phyloP scores from a whole-genome alignment of 2,888 invertebrate species.

The Octodonta nipae region DNA sequence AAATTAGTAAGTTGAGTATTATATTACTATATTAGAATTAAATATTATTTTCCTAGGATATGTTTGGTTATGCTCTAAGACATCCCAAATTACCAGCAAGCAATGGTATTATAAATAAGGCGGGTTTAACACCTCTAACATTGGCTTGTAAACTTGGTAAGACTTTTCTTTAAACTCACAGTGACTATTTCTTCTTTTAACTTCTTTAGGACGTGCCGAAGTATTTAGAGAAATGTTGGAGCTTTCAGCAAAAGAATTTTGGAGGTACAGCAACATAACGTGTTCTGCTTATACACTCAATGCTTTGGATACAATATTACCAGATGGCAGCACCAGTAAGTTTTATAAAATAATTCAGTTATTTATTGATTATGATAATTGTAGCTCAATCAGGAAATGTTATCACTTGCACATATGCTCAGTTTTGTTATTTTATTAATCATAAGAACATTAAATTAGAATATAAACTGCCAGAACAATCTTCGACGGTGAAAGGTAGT shows the following conservation, averaged over 20 bases:
- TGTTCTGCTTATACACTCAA: slow-evolving; percentile 96
- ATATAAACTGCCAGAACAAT: too few species aligned
- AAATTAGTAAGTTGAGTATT: slow-evolving; percentile 56
- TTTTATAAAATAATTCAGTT: too few species aligned
- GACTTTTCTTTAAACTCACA: slow-evolving; percentile 1
- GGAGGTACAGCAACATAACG: slow-evolving; percentile 97
- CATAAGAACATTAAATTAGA: background rate
- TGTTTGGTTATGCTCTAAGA: slow-evolving; percentile 94
- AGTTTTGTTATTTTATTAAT: too few species aligned
- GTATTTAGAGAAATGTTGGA: slow-evolving; percentile 98
- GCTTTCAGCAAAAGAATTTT: slow-evolving; percentile 85
- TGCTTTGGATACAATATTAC: slow-evolving; percentile 86
- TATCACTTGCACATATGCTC: too few species aligned
- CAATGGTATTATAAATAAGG: slow-evolving; percentile 76
- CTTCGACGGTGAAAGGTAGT: too few species aligned
- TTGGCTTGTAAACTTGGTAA: slow-evolving; percentile 81
- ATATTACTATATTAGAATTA: background rate
- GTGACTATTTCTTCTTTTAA: background rate
- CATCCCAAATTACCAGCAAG: slow-evolving; percentile 89
- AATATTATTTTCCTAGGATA: slow-evolving; percentile 52
- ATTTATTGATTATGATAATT: too few species aligned
- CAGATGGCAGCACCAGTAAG: slow-evolving; percentile 90
- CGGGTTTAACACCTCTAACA: slow-evolving; percentile 88
- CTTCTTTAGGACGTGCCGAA: slow-evolving; percentile 58
- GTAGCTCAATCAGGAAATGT: too few species aligned